Base-by-base conservation (phyloP, 2,797 vertebrate species). In the Acrossocheilus fasciatus region DNA sequence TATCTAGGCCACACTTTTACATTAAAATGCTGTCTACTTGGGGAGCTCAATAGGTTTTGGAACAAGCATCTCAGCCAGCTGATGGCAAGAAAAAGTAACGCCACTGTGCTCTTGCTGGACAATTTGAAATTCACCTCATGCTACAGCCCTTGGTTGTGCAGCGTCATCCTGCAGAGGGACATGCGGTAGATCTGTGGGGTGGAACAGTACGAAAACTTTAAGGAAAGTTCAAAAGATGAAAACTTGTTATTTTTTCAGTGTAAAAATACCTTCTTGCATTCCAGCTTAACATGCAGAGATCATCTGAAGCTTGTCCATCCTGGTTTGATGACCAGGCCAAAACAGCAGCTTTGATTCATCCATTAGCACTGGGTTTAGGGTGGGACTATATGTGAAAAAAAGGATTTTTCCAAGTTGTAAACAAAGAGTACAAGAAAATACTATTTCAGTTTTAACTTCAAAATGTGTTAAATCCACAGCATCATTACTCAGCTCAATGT, bases 71-170 rank as follows among this genome's bases (percentile, higher is more conserved):
- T 74, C 26, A 30, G 72, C 45, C 17, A 12, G 12, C 17, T 6
- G 47, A 76, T 30, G 72, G 3, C 2, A n/a, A 74, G 72, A 4
- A 30, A 14, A 68, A 34, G 64, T 68, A 47, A 26, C 72, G 4
- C 23, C 20, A 74, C 72, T 47, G 72, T 47, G 43, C 23, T 47
- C 12, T n/a, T 47, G 72, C 72, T 9, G 43, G 72, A 45, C 23
- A 47, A 15, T 26, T 74, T 74, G n/a, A 74, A 34, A 80, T 80
- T 84, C 73, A 30, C 70, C 82, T 83, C 82, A n/a, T 45, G 59
- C 59, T 66, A 14, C 77, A 66, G 78, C 50, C 36, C 7, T 59
- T 30, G 39, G 47, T 34, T 20, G 47, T 45, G 83, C 75, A 70
- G 64, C 11, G 36, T 72, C 59, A 79, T 79, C 47, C 83, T 57